These are phyloP conservation scores for Spinus olivaceus DNA, from an alignment of 2,797 vertebrate genomes.

Conservation along the genomic window DNA sequence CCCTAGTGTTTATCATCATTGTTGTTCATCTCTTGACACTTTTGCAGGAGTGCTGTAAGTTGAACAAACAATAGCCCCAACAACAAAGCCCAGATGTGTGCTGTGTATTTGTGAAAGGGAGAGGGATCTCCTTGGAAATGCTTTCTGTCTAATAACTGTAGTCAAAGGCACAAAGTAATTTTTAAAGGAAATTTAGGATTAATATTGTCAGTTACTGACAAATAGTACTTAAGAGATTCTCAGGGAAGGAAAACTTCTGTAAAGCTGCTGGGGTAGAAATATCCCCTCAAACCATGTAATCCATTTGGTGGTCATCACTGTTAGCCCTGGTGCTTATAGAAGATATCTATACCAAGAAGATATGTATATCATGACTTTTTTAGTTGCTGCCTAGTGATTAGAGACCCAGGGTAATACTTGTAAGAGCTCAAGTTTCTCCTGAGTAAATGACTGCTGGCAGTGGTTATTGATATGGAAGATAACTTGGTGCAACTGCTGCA, in stretches of 20 bases:
- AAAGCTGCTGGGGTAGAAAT: neutral
- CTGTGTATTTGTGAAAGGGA: neutral
- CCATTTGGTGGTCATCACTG: neutral
- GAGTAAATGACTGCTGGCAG: neutral
- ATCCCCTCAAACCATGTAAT: neutral
- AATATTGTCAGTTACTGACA: constrained; percentile 5
- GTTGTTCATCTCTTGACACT: neutral
- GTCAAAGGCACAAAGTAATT: neutral
- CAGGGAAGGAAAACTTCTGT: neutral
- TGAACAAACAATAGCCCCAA: neutral
- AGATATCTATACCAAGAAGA: neutral
- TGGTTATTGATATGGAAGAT: neutral
- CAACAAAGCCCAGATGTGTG: neutral
- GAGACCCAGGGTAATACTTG: neutral
- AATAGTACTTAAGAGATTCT: neutral
- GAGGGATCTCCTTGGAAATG: neutral
- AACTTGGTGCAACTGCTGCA: neutral
- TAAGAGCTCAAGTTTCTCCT: neutral
- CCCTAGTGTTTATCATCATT: neutral
- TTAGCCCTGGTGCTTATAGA: neutral
- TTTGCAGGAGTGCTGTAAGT: neutral
- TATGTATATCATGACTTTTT: neutral
- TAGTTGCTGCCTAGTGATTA: neutral
- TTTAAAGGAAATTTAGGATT: neutral
- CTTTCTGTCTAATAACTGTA: neutral